phyloP scores from a whole-genome alignment of 2,797 vertebrate genomes.

The Fistularia commersonii region DNA sequence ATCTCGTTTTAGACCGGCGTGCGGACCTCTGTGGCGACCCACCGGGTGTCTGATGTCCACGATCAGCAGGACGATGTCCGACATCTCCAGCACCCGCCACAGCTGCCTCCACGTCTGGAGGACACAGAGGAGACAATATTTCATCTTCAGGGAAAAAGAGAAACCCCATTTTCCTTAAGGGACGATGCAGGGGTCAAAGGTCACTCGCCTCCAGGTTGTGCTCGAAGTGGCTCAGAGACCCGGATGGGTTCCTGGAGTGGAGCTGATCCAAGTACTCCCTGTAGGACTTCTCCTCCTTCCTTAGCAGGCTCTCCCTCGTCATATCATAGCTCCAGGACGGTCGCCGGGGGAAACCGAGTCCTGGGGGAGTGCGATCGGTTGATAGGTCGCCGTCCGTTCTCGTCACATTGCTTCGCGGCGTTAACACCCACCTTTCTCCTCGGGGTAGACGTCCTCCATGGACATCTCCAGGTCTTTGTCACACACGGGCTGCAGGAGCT shows the following conservation, averaged over 20 bases:
- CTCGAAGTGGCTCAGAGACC: slow-evolving; percentile 88
- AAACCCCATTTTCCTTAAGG: too few species aligned
- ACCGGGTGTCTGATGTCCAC: slow-evolving; percentile 91
- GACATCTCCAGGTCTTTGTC: slow-evolving; percentile 84
- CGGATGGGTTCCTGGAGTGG: slow-evolving; percentile 78
- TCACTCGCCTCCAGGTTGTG: slow-evolving; percentile 88
- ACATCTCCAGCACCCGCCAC: slow-evolving; percentile 95
- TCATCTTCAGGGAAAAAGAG: too few species aligned
- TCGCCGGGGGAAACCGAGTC: slow-evolving; percentile 85
- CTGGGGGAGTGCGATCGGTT: too few species aligned
- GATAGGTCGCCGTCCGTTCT: too few species aligned
- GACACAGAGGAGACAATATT: background rate
- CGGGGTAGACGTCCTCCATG: slow-evolving; percentile 81
- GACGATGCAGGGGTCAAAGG: background rate
- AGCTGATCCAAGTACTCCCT: slow-evolving; percentile 82
- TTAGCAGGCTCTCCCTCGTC: slow-evolving; percentile 82
- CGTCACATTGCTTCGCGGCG: slow-evolving; percentile 32
- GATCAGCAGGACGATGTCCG: slow-evolving; percentile 86
- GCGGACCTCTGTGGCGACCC: too few species aligned
- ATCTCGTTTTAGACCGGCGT: too few species aligned
- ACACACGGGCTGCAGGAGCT: slow-evolving; percentile 70
- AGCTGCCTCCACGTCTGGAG: slow-evolving; percentile 91
- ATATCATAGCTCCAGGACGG: slow-evolving; percentile 91
- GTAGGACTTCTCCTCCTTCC: slow-evolving; percentile 86
- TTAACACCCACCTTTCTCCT: slow-evolving; percentile 71